Evolutionary conservation across 2,113 vertebrate genomes (phyloP), one percentile per base, ranked within the genome.

Genomic region (Gobius niger): DNA sequence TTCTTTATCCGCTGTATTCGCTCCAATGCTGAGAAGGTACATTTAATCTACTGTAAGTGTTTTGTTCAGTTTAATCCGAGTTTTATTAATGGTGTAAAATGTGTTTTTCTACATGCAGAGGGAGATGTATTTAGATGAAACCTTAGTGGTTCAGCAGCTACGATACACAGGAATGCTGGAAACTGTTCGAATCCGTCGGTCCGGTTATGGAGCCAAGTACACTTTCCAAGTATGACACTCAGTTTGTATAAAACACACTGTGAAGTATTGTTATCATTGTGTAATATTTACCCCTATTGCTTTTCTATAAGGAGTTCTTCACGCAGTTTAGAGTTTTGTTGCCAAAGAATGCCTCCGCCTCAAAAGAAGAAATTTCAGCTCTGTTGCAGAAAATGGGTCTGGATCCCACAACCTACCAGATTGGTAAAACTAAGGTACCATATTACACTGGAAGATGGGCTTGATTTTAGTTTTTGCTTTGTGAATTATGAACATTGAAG

Each of bases 1-100:
- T 99, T 97, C 89, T 99, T 99, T 84, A 98, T 99, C 76, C 95
- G 98, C 24, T 99, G 98, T 74, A 96, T 99, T 75, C 96, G 98
- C 75, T 98, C 98, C 77, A 99, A 99, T 0, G 94, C 96, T 0
- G 94, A 98, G 81, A 99, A 99, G 96, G 98, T 98, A 2, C 47
- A 18, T 44, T 34, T 9, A n/a, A 5, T 19, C 19, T 46, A 2
- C 42, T 18, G 52, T 54, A 6, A 34, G 24, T 34, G 24, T 34
- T 34, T 34, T 2, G 5, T 34, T 34, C 24, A 34, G 24, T 34
- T 34, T 41, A 4, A 59, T 19, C 24, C 0, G 13, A 34, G 12
- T 19, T 2, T 40, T 57, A 14, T 40, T n/a, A n/a, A 42, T 14
- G 12, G 34, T 59, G 7, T 42, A n/a, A 10, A 60, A 44, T 60